Evolutionary conservation across 2,113 vertebrate species (phyloP).

Genomic region (Nymphicus hollandicus): DNA sequence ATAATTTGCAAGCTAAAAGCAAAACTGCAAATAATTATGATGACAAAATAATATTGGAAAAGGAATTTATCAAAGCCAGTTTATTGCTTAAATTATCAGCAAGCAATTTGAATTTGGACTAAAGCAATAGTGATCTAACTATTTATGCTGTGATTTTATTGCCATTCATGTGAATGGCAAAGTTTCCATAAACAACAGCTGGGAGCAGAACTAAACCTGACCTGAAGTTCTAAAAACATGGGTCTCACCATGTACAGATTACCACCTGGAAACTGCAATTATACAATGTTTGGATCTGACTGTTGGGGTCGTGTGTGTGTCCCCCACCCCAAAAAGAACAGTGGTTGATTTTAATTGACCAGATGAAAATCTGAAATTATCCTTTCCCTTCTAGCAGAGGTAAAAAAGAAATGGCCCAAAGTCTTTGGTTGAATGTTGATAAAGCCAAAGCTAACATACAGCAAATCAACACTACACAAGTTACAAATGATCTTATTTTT

Average conservation of each 20-base stretch:
- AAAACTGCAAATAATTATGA: slow-evolving; percentile 35
- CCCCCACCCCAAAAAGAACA: background rate
- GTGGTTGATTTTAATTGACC: background rate
- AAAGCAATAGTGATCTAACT: background rate
- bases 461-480: background rate
- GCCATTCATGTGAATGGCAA: background rate
- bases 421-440: background rate
- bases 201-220: background rate
- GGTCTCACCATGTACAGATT: background rate
- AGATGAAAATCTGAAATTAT: background rate
- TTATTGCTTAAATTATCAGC: slow-evolving; percentile 6
- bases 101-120: background rate
- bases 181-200: background rate
- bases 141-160: background rate
- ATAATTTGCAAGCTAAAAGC: slow-evolving; percentile 27
- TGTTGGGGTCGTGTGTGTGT: background rate
- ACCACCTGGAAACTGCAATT: background rate
- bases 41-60: slow-evolving; percentile 11
- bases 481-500: background rate
- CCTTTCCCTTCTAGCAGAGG: background rate
- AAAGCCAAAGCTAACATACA: background rate
- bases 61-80: slow-evolving; percentile 28
- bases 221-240: background rate
- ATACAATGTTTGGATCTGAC: background rate
- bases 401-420: background rate